A percentile compares a stretch with the other conserved stretches of the same genome.
phyloP scores from a whole-genome alignment of 2,113 vertebrate genomes.

The Gopherus flavomarginatus region DNA sequence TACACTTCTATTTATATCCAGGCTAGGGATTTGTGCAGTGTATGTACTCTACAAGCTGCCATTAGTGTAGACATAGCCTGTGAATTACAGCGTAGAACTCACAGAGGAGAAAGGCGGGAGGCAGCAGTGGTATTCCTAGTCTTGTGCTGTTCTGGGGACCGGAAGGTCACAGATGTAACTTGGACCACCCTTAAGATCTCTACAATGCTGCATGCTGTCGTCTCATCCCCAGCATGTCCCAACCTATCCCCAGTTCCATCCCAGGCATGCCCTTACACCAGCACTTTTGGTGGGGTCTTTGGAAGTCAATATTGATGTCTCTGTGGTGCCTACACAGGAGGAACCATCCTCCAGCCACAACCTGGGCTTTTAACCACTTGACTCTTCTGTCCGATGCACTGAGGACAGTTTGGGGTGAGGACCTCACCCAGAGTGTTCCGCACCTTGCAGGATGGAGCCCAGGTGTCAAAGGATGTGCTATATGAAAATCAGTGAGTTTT shows the following conservation, averaged over 20 bases:
- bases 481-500: background rate
- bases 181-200: background rate
- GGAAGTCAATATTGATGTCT: background rate
- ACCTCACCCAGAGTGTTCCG: background rate
- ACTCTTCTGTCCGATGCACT: background rate
- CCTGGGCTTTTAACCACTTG: background rate
- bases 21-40: too few relatives aligned
- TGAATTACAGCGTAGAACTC: background rate
- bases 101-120: background rate
- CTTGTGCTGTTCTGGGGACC: background rate
- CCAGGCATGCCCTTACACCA: background rate
- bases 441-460: background rate
- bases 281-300: background rate
- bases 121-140: background rate
- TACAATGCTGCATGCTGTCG: background rate
- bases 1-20: too few relatives aligned
- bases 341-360: background rate
- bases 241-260: background rate
- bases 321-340: fast-evolving
- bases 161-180: background rate
- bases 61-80: background rate
- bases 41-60: too few relatives aligned
- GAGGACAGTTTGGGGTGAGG: background rate
- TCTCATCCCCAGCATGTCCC: background rate
- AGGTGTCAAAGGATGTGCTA: background rate